phyloP scores from a whole-genome alignment of 2,888 invertebrate species.

The Dicyrtoma fusca region DNA sequence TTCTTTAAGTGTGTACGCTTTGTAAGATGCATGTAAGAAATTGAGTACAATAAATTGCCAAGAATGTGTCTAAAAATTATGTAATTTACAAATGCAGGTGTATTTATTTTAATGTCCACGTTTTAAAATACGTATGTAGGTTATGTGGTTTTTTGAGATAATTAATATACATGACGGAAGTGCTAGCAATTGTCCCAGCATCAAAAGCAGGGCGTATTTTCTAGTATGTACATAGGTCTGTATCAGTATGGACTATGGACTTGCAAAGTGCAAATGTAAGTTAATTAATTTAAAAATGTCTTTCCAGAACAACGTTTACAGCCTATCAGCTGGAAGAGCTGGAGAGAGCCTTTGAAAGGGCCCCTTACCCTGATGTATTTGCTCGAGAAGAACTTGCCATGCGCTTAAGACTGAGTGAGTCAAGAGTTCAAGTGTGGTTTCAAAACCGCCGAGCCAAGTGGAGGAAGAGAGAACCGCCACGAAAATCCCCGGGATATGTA shows the following conservation, averaged over 20 bases:
- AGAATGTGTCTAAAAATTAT: too few species aligned
- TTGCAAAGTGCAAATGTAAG: not conserved
- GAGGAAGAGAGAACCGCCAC: constrained; percentile 90
- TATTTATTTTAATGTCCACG: too few species aligned
- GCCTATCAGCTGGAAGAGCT: constrained; percentile 92
- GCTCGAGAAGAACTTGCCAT: constrained; percentile 91
- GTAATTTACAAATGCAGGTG: too few species aligned
- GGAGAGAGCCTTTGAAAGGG: constrained; percentile 90
- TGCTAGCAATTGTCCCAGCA: too few species aligned
- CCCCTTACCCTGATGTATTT: constrained; percentile 95
- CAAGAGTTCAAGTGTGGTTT: constrained; percentile 74
- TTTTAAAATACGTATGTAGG: too few species aligned
- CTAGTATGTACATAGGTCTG: too few species aligned
- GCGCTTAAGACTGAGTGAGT: constrained; percentile 84
- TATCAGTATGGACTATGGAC: not conserved
- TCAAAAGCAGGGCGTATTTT: too few species aligned
- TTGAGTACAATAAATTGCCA: too few species aligned
- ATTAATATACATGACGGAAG: too few species aligned
- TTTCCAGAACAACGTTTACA: constrained; percentile 88
- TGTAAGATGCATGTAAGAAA: too few species aligned
- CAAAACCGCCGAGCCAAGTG: constrained; percentile 90
- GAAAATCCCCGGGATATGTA: constrained; percentile 69
- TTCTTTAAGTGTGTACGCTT: too few species aligned
- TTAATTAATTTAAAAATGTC: constrained; percentile 15
- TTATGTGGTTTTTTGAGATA: too few species aligned